A percentile compares a stretch with the other conserved stretches of the same genome.
phyloP scores from a whole-genome alignment of 2,113 vertebrate species.

The Opisthocomus hoazin region DNA sequence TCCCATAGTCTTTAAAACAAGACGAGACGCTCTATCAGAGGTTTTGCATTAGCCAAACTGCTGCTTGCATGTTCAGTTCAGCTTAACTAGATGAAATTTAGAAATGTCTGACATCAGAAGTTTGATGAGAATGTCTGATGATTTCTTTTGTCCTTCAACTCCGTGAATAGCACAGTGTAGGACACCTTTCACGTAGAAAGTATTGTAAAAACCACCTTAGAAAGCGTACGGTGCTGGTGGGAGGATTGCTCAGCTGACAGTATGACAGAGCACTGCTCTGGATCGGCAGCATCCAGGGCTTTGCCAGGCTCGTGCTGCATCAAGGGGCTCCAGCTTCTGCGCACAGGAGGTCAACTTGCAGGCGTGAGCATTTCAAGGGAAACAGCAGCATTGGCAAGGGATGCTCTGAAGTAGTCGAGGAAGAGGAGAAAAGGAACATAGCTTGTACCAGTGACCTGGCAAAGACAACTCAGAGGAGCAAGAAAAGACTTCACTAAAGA shows the following conservation, averaged over 20 bases:
- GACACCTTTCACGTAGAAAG: not conserved
- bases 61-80: not conserved
- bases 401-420: not conserved
- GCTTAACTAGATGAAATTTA: not conserved
- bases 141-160: not conserved
- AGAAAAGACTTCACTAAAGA: not conserved
- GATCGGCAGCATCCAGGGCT: not conserved
- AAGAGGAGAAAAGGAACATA: not conserved
- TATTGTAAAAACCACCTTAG: not conserved
- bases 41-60: not conserved
- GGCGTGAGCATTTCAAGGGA: not conserved
- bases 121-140: not conserved
- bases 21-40: not conserved
- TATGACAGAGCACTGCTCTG: not conserved
- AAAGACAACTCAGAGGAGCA: not conserved
- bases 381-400: not conserved
- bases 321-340: accelerated
- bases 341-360: not conserved
- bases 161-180: accelerated
- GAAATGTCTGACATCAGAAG: not conserved
- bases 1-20: not conserved
- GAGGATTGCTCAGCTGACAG: not conserved
- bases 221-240: not conserved
- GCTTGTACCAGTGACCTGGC: not conserved
- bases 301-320: not conserved